Conservation (phyloP, 2,113 vertebrate genomes). For the Typhlomys cinereus region DNA sequence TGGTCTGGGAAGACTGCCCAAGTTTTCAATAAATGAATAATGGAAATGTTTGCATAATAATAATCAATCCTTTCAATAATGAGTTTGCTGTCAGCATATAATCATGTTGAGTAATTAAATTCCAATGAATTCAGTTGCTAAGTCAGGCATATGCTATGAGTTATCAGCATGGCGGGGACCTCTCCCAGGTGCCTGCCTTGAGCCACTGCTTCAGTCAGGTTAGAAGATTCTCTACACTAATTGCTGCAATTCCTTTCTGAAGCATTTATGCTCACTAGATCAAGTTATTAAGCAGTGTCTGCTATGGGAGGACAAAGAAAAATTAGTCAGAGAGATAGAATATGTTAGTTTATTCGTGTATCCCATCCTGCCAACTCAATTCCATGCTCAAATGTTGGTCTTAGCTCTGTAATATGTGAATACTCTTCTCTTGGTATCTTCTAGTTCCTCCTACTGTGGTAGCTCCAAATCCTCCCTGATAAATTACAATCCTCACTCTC, state of each 20-base stretch:
- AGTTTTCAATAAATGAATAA: slow-evolving; percentile 70
- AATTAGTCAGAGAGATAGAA: neutral
- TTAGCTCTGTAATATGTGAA: neutral
- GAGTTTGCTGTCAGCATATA: slow-evolving; percentile 54
- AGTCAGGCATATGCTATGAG: slow-evolving; percentile 53
- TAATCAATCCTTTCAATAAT: slow-evolving; percentile 69
- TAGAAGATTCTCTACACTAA: slow-evolving; percentile 32
- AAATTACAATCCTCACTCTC: neutral
- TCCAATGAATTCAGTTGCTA: slow-evolving; percentile 62
- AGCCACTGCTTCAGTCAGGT: slow-evolving; percentile 27
- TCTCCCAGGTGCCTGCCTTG: slow-evolving; percentile 27
- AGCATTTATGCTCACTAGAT: slow-evolving; percentile 49
- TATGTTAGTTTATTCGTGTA: neutral
- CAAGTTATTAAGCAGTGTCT: neutral
- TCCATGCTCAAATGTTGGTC: neutral
- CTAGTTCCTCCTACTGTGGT: neutral
- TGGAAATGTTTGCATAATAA: slow-evolving; percentile 71
- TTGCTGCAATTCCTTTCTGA: slow-evolving; percentile 36
- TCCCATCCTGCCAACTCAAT: neutral
- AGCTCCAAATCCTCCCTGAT: neutral
- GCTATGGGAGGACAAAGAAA: neutral
- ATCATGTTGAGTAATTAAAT: slow-evolving; percentile 71
- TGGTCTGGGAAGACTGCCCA: slow-evolving; percentile 54
- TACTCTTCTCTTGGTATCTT: neutral
- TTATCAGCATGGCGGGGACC: slow-evolving; percentile 33